Evolutionary conservation across 2,113 vertebrate genomes (phyloP).

Genomic region (Nanorana parkeri): DNA sequence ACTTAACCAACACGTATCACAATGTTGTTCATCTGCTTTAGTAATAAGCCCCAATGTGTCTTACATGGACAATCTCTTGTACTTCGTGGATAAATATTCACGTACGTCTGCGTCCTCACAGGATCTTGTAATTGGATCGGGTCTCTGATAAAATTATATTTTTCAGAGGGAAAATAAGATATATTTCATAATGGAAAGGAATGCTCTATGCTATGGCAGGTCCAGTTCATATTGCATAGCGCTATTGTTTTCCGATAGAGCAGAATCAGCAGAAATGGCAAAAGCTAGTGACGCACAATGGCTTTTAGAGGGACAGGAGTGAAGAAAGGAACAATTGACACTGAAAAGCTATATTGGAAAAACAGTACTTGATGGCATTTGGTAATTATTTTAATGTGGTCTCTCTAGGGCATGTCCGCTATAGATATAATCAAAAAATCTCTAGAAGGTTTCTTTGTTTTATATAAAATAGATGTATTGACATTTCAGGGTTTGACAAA

Average conservation of each 20-base stretch:
- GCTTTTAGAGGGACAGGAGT: background rate
- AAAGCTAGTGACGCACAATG: background rate
- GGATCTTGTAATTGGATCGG: too few relatives aligned
- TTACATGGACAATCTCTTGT: too few relatives aligned
- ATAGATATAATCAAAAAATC: conserved; percentile 24
- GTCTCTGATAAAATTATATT: too few relatives aligned
- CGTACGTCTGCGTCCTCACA: too few relatives aligned
- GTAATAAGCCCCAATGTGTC: too few relatives aligned
- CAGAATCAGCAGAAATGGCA: background rate
- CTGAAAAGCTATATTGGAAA: background rate
- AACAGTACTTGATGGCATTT: background rate
- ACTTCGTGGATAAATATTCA: too few relatives aligned
- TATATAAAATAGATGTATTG: conserved; percentile 47
- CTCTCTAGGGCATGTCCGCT: background rate
- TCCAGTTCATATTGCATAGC: background rate
- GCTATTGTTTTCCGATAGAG: background rate
- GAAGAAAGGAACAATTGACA: background rate
- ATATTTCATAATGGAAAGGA: too few relatives aligned
- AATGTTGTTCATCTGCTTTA: too few relatives aligned
- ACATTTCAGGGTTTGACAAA: conserved; percentile 39
- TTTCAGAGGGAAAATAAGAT: too few relatives aligned
- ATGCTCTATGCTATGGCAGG: too few relatives aligned
- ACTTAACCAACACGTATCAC: too few relatives aligned
- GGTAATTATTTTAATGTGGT: conserved; percentile 32
- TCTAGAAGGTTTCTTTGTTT: conserved; percentile 32